Conservation (phyloP, 2,888 invertebrate genomes). For the Drosophila affinis region DNA sequence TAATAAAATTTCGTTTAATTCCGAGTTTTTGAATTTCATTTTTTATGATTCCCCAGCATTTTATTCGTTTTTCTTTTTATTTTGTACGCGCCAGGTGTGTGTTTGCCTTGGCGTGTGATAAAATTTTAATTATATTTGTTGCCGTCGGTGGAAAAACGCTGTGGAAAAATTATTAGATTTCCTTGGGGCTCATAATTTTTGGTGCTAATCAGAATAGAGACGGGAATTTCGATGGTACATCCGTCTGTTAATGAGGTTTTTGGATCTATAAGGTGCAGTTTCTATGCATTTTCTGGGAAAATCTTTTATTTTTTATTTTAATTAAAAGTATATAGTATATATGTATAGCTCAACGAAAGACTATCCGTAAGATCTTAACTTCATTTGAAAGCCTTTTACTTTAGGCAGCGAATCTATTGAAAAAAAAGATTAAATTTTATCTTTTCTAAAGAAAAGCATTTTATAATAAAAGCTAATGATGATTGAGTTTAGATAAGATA, state of each 20-base stretch:
- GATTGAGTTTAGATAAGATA: neutral
- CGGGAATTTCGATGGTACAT: neutral
- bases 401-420: neutral
- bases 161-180: conserved; percentile 22
- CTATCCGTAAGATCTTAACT: too few relatives aligned
- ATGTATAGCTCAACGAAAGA: too few relatives aligned
- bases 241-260: neutral
- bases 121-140: conserved; percentile 62
- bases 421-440: neutral
- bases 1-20: conserved; percentile 75
- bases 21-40: conserved; percentile 62
- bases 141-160: neutral
- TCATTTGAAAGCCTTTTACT: neutral
- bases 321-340: too few relatives aligned
- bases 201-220: neutral
- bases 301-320: neutral
- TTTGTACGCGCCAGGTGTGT: conserved; percentile 51
- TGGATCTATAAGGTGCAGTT: neutral
- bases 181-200: conserved; percentile 32
- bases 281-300: neutral
- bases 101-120: conserved; percentile 53
- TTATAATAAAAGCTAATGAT: neutral
- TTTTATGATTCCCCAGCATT: conserved; percentile 34
- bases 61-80: conserved; percentile 48
- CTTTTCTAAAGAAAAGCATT: neutral